phyloP scores from a whole-genome alignment of 2,888 invertebrate species.

The Phaedon cochleariae region DNA sequence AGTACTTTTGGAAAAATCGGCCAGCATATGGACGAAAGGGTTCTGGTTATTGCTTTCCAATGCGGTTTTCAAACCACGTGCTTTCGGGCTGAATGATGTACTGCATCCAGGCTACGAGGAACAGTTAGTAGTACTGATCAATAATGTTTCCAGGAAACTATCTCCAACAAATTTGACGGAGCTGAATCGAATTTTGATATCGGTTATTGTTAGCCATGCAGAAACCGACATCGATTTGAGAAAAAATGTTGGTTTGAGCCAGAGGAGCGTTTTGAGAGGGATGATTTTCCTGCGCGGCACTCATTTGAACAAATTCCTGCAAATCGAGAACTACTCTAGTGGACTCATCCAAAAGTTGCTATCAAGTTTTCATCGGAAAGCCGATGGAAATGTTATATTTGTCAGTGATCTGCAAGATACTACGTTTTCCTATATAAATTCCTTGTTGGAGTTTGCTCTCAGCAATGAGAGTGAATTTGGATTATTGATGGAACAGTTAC shows the following conservation, averaged over 20 bases:
- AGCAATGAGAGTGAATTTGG: conserved; percentile 41
- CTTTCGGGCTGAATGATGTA: conserved; percentile 42
- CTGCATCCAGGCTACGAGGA: conserved; percentile 32
- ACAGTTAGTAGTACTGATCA: conserved; percentile 34
- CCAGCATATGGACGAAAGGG: conserved; percentile 38
- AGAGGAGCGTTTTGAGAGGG: conserved; percentile 51
- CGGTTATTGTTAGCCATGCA: neutral
- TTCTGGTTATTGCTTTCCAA: conserved; percentile 46
- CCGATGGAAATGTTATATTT: conserved; percentile 34
- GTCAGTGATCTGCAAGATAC: conserved; percentile 43
- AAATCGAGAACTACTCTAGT: conserved; percentile 20
- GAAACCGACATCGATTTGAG: conserved; percentile 43
- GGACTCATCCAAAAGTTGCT: conserved; percentile 37
- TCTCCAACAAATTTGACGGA: neutral
- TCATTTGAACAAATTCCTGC: conserved; percentile 23
- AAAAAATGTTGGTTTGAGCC: conserved; percentile 42
- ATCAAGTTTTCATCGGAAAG: conserved; percentile 30
- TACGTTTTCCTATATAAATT: conserved; percentile 36
- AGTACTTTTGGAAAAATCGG: conserved; percentile 24
- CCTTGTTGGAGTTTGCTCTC: conserved; percentile 48
- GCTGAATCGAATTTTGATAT: neutral
- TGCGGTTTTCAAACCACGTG: conserved; percentile 44
- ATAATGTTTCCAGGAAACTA: conserved; percentile 38
- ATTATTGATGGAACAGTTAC: conserved; percentile 44
- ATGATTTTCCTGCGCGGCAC: conserved; percentile 41